Conservation (phyloP, 2,888 invertebrate genomes). For the Ophonus ardosiacus region DNA sequence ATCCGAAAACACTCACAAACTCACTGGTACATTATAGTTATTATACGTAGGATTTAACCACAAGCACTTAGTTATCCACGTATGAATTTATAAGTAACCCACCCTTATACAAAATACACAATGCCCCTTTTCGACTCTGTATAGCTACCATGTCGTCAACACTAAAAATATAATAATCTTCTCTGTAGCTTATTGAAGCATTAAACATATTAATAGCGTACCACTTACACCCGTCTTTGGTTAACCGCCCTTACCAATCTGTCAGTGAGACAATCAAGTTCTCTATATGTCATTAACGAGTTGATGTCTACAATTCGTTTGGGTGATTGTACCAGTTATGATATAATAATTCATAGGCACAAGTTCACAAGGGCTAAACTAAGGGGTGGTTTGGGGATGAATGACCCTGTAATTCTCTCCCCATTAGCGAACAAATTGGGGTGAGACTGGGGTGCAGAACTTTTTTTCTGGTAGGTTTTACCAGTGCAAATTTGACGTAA, state of each 20-base stretch:
- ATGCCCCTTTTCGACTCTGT: background rate
- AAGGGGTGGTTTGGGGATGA: slow-evolving; percentile 15
- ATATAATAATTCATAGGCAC: slow-evolving; percentile 73
- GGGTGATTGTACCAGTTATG: slow-evolving; percentile 70
- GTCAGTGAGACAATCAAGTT: slow-evolving; percentile 6
- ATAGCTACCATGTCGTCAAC: background rate
- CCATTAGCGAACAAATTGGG: slow-evolving; percentile 61
- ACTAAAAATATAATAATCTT: slow-evolving; percentile 37
- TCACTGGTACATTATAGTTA: background rate
- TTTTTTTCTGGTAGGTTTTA: background rate
- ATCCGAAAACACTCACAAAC: too few species aligned
- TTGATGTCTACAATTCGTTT: background rate
- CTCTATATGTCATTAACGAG: slow-evolving; percentile 26
- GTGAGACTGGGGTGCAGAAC: background rate
- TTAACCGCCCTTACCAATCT: slow-evolving; percentile 67
- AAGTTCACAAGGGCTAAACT: slow-evolving; percentile 62
- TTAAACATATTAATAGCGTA: slow-evolving; percentile 74
- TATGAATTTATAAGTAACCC: background rate
- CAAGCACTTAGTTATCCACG: background rate
- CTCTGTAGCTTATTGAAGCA: slow-evolving; percentile 69
- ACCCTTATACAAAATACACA: background rate
- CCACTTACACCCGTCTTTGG: slow-evolving; percentile 75
- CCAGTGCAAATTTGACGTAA: background rate
- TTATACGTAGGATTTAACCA: background rate
- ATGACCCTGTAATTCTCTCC: slow-evolving; percentile 55